A percentile compares a stretch with the other conserved stretches of the same genome.
phyloP scores from a whole-genome alignment of 2,888 invertebrate genomes.

The Drosophila anceps region DNA sequence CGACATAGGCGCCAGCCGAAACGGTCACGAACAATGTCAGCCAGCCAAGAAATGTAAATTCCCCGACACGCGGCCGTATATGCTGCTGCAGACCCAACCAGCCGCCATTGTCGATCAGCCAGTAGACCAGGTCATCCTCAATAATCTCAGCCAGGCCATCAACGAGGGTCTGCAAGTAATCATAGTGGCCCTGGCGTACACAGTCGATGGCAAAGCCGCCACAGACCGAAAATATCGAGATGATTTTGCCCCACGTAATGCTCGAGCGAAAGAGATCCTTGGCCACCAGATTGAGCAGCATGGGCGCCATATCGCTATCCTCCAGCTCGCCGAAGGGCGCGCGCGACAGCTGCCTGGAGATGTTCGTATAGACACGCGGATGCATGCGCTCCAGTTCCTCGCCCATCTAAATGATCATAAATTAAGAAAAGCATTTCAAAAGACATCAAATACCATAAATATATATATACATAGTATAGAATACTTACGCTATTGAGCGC shows the following conservation, averaged over 20 bases:
- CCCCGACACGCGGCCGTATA: conserved; percentile 79
- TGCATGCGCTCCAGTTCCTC: conserved; percentile 92
- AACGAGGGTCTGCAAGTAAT: conserved; percentile 91
- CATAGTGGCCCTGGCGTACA: conserved; percentile 90
- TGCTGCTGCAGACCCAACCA: conserved; percentile 87
- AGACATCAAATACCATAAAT: not conserved
- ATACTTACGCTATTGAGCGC: conserved; percentile 87
- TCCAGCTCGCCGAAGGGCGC: conserved; percentile 87
- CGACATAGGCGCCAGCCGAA: conserved; percentile 83
- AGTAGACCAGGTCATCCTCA: conserved; percentile 88
- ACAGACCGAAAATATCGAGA: conserved; percentile 92
- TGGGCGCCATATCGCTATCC: conserved; percentile 86
- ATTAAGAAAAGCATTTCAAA: not conserved
- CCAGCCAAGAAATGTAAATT: conserved; percentile 84
- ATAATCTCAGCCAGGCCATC: conserved; percentile 91
- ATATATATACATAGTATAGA: not conserved
- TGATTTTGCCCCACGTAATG: conserved; percentile 92
- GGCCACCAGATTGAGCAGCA: conserved; percentile 89
- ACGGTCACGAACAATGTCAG: conserved; percentile 83
- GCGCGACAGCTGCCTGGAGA: conserved; percentile 90
- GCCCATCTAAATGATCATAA: conserved; percentile 86
- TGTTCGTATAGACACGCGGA: conserved; percentile 90
- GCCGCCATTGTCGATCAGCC: conserved; percentile 94
- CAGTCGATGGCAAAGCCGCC: conserved; percentile 94
- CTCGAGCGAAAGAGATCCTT: conserved; percentile 89